Evolutionary conservation across 2,888 invertebrate species (phyloP).

Genomic region (Aphrophora alni): DNA sequence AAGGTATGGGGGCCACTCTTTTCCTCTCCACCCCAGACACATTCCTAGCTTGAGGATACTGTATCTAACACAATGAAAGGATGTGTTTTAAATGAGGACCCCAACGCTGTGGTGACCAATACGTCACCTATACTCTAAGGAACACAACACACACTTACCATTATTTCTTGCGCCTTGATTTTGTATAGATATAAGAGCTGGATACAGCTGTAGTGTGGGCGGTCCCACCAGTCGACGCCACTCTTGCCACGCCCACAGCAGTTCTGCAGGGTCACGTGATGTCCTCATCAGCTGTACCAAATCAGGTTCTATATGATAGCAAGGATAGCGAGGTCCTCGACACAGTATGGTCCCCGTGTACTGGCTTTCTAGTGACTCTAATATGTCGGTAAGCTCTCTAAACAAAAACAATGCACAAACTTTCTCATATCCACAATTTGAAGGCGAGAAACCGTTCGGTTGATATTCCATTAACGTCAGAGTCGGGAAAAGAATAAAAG

Average conservation of each 20-base stretch:
- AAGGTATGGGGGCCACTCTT: no score
- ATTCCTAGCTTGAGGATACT: no score
- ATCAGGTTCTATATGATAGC: slow-evolving; percentile 68
- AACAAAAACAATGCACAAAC: slow-evolving; percentile 45
- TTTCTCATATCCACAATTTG: no score
- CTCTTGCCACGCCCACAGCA: slow-evolving; percentile 59
- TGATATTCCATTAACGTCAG: no score
- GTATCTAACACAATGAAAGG: no score
- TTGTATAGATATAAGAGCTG: slow-evolving; percentile 55
- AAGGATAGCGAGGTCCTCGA: slow-evolving; percentile 54
- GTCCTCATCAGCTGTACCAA: slow-evolving; percentile 65
- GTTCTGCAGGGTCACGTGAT: slow-evolving; percentile 57
- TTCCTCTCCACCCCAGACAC: no score
- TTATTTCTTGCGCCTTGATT: slow-evolving; percentile 57
- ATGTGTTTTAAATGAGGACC: no score
- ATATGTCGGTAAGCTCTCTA: slow-evolving; percentile 60
- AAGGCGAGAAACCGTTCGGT: no score
- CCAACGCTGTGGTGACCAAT: no score
- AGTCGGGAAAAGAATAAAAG: no score
- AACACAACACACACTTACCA: slow-evolving; percentile 48
- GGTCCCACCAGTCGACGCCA: slow-evolving; percentile 59
- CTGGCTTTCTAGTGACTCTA: slow-evolving; percentile 63
- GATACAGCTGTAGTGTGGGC: slow-evolving; percentile 54
- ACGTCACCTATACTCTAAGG: no score
- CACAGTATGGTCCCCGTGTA: slow-evolving; percentile 67